phyloP scores from a whole-genome alignment of 2,797 vertebrate genomes.

The Onychomys leucogaster region DNA sequence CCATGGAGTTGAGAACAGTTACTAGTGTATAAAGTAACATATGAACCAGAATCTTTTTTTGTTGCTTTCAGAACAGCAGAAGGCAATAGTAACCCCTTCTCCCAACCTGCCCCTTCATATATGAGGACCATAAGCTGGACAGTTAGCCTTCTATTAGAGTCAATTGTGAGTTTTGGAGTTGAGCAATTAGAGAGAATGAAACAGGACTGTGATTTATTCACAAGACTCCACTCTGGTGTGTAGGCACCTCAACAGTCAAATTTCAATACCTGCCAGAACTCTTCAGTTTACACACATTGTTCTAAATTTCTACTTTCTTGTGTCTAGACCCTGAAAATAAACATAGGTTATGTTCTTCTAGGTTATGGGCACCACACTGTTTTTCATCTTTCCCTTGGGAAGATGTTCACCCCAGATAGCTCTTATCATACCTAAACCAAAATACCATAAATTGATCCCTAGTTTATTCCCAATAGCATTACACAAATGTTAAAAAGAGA shows the following conservation, averaged over 20 bases:
- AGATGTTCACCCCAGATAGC: neutral
- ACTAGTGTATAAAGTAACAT: too few relatives aligned
- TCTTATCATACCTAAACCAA: constrained; percentile 8
- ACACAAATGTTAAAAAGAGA: neutral
- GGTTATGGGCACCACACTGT: neutral
- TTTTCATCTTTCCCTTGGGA: neutral
- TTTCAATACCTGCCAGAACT: neutral
- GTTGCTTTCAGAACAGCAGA: neutral
- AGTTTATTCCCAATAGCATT: neutral
- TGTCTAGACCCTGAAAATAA: neutral
- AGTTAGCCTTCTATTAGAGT: neutral
- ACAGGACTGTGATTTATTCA: neutral
- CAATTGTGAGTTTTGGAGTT: neutral
- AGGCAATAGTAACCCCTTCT: neutral
- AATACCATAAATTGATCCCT: neutral
- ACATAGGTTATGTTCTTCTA: neutral
- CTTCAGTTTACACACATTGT: neutral
- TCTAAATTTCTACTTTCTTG: neutral
- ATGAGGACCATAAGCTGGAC: neutral
- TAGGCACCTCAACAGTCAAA: neutral
- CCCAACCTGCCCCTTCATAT: too few relatives aligned
- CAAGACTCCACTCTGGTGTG: neutral
- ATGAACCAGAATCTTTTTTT: neutral
- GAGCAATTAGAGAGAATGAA: neutral
- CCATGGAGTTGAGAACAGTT: neutral